Evolutionary conservation across 2,797 vertebrate species (phyloP).

Genomic region (Halcyon badia): DNA sequence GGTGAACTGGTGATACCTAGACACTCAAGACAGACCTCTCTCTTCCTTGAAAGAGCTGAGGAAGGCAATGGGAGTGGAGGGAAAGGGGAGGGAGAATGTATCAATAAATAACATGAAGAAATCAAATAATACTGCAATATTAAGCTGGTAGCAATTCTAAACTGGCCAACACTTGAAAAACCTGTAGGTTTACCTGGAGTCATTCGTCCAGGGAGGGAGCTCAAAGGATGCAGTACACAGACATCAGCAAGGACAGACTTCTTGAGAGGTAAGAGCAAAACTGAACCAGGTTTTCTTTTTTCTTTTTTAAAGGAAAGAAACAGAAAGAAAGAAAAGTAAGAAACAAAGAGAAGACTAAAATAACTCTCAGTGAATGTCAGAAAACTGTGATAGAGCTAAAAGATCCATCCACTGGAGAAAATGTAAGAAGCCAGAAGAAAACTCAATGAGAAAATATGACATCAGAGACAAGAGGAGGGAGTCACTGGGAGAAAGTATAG

Average conservation of each 20-base stretch:
- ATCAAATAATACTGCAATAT: neutral
- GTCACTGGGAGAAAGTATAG: neutral
- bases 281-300: neutral
- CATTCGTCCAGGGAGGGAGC: neutral
- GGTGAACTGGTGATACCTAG: neutral
- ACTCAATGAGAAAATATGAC: neutral
- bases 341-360: neutral
- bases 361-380: neutral
- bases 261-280: neutral
- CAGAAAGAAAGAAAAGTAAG: neutral
- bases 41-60: neutral
- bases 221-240: accelerated
- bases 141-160: neutral
- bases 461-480: neutral
- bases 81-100: neutral
- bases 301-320: neutral
- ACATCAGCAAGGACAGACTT: neutral
- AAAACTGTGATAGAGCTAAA: neutral
- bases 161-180: neutral
- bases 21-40: neutral
- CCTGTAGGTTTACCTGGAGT: neutral
- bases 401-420: neutral
- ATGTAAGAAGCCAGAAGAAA: neutral
- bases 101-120: neutral
- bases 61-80: neutral